Percentiles rank a stretch among this genome's conserved stretches.
Conservation (phyloP, 2,888 invertebrate genomes). For the Seira ritae region DNA sequence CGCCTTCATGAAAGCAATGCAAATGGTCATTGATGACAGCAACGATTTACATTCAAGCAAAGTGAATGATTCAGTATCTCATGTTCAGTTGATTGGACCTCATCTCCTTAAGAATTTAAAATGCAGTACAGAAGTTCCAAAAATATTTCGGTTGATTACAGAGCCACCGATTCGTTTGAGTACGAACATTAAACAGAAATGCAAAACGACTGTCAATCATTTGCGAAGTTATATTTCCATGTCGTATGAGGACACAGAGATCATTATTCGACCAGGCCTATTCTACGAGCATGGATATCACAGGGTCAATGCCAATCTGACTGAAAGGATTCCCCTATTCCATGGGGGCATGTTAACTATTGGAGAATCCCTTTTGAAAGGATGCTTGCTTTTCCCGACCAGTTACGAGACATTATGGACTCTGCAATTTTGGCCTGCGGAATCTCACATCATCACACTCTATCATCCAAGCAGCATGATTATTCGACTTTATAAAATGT, state of each 20-base stretch:
- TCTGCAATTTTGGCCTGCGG: slow-evolving; percentile 70
- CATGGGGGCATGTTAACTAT: slow-evolving; percentile 67
- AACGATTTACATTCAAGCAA: background rate
- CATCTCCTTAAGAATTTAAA: slow-evolving; percentile 67
- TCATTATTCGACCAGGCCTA: slow-evolving; percentile 66
- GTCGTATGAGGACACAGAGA: slow-evolving; percentile 67
- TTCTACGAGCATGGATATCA: slow-evolving; percentile 66
- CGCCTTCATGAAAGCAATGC: slow-evolving; percentile 60
- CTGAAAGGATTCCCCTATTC: slow-evolving; percentile 69
- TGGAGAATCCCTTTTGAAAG: slow-evolving; percentile 65
- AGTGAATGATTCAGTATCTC: background rate
- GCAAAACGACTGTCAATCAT: slow-evolving; percentile 63
- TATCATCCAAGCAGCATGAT: slow-evolving; percentile 68
- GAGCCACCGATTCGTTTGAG: slow-evolving; percentile 44
- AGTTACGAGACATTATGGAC: slow-evolving; percentile 71
- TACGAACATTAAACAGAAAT: slow-evolving; percentile 26
- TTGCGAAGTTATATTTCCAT: slow-evolving; percentile 64
- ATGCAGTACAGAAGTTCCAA: slow-evolving; percentile 59
- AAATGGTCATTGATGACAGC: background rate
- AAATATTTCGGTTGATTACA: slow-evolving; percentile 66
- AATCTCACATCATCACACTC: slow-evolving; percentile 66
- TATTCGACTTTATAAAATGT: slow-evolving; percentile 67
- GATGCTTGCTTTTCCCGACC: slow-evolving; percentile 68
- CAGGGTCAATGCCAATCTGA: slow-evolving; percentile 64
- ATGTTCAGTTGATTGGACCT: slow-evolving; percentile 69